Evolutionary conservation across 2,797 vertebrate genomes (phyloP), one percentile per base, ranked within the genome.

Genomic region (Chrosomus eos): DNA sequence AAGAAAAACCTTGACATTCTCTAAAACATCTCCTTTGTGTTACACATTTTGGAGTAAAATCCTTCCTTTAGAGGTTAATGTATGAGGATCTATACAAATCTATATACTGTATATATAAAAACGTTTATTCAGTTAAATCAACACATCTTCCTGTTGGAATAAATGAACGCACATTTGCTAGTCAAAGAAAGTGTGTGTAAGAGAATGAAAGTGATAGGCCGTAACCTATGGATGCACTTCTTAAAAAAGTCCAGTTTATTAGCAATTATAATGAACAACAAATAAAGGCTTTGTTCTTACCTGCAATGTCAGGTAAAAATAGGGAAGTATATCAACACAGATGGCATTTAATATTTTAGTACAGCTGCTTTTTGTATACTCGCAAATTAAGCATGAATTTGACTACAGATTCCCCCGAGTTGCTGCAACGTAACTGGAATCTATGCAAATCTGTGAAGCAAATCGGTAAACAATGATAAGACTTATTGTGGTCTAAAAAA

Each of bases 151-250:
- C 16, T n/a, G 33, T 38, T 55, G 33, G 73, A n/a, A 33, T 3
- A 58, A 64, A 58, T 67, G 68, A 87, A 60, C 81, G 51, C 58
- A 84, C 72, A 74, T 81, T 87, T 84, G 82, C 31, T 58, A 85
- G 82, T 87, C 78, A 84, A 87, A 81, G 28, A 55, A 72, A 53
- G 28, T 74, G 40, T 23, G n/a, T 10, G 21, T 68, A 31, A 28
- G 64, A 51, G 31, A 64, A 16, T 51, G 43, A 36, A 5, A 51
- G 3, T 38, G 14, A 66, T 14, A 51, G 11, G 13, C 18, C 9
- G 51, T 70, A 60, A 26, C 19, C 67, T 23, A 71, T 38, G 11
- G 31, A n/a, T 76, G 6, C 14, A 70, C 9, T 58, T 19, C 18
- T 45, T 75, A 3, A 83, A 76, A 83, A 84, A 77, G 64, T 68